Evolutionary conservation across 2,113 vertebrate genomes (phyloP), one percentile per base, ranked within the genome.

Genomic region (Actenoides lindsayi): DNA sequence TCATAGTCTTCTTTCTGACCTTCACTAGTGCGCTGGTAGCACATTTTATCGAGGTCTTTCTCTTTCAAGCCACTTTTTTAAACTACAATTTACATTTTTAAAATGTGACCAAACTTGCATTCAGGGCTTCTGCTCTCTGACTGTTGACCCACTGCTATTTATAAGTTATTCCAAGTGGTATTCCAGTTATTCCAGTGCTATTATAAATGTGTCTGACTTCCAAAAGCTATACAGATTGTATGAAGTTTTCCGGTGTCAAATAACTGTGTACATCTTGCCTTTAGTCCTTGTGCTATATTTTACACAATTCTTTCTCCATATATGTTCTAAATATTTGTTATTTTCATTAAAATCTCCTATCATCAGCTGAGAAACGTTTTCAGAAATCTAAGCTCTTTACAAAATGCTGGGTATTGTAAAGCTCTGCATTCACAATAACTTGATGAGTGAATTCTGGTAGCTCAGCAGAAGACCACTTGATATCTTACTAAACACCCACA

Each of bases 401-500:
- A 41, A 64, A 84, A 79, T 76, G 59, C 78, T 85, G 41, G 44
- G 18, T 35, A 10, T 63, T 82, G 23, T 62, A 41, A 77, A n/a
- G 16, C 33, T 77, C 28, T 59, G 44, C 30, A 20, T 23, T 25
- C 42, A 11, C 53, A 80, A 3, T 5, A 41, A 77, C 28, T 31
- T 44, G 68, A 69, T 0, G n/a, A 28, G 73, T 84, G 80, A 90
- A 60, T 92, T 82, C 51, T 86, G 69, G 76, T n/a, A 46, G 69
- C 80, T 95, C 80, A 94, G 79, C 90, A 92, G 59, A 96, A 93
- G 89, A 60, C 79, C 83, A 83, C 81, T 91, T 91, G 93, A 62
- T 96, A 95, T 87, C 94, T 95, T 73, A 21, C 67, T 87, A 65
- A 96, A 93, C 94, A 86, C 77, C 56, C 95, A 93, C 74, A 67